Percentiles rank a stretch among this genome's conserved stretches.
Conservation (phyloP, 2,113 vertebrate genomes). For the Tachysurus fulvidraco region DNA sequence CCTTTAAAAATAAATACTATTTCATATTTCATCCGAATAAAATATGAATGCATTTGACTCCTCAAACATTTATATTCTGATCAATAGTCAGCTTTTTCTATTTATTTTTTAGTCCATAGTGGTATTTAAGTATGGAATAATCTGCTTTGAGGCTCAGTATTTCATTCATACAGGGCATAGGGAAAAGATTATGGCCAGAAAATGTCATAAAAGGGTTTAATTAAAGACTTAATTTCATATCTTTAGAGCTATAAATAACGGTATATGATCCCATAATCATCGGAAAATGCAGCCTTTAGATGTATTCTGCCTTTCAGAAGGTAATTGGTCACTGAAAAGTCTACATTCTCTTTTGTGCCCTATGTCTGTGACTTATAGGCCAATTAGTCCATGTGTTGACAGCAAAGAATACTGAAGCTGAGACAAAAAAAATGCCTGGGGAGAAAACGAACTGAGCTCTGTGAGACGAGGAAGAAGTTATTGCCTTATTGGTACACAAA, state of each 20-base stretch:
- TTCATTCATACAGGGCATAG: not conserved
- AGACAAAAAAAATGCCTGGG: constrained; percentile 27
- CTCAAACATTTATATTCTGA: not conserved
- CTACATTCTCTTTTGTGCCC: constrained; percentile 22
- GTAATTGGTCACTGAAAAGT: constrained; percentile 23
- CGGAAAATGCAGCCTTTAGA: not conserved
- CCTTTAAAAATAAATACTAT: not conserved
- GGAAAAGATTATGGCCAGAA: not conserved
- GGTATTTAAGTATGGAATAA: constrained; percentile 10
- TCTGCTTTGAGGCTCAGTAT: not conserved
- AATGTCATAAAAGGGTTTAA: constrained; percentile 6
- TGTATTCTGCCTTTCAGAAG: constrained; percentile 8
- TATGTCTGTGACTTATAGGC: constrained; percentile 41
- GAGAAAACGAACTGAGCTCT: not conserved
- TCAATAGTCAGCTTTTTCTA: not conserved
- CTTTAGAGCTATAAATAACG: not conserved
- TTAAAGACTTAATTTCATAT: constrained; percentile 15
- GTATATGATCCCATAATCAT: not conserved
- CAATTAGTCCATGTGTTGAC: constrained; percentile 43
- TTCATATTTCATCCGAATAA: constrained; percentile 5
- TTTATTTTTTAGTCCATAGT: not conserved
- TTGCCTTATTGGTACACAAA: not conserved
- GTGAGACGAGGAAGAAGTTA: constrained; percentile 9
- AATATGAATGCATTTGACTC: not conserved
- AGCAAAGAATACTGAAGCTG: constrained; percentile 20